Evolutionary conservation across 2,888 invertebrate genomes (phyloP).

Genomic region (Microctonus aethiopoides): DNA sequence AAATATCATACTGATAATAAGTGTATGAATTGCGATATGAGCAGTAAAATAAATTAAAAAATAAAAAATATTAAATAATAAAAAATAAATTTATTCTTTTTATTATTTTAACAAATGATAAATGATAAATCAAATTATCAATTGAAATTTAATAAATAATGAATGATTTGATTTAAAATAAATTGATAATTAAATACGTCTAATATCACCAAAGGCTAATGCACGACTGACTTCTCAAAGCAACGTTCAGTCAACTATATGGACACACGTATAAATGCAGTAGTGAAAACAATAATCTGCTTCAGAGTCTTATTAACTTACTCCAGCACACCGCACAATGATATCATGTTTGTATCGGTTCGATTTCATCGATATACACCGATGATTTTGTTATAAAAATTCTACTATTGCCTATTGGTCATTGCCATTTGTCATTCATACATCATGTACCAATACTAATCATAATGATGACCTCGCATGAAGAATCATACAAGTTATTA

Average conservation of each 20-base stretch:
- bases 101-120: no score
- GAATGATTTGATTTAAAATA: background rate
- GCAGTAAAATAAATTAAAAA: background rate
- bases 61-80: background rate
- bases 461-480: background rate
- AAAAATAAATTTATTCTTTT: no score
- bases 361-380: background rate
- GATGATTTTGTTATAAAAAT: constrained; percentile 4
- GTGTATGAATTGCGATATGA: background rate
- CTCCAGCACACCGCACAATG: background rate
- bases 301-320: constrained; percentile 32
- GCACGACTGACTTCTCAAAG: constrained; percentile 19
- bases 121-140: no score
- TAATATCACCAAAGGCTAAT: constrained; percentile 6
- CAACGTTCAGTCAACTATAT: background rate
- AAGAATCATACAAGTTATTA: background rate
- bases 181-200: background rate
- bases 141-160: background rate
- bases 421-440: background rate
- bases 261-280: constrained; percentile 11
- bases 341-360: background rate
- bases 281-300: constrained; percentile 29
- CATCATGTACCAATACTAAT: background rate
- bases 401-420: background rate
- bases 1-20: background rate